phyloP scores from a whole-genome alignment of 2,888 invertebrate genomes.

The Elysia crispata region DNA sequence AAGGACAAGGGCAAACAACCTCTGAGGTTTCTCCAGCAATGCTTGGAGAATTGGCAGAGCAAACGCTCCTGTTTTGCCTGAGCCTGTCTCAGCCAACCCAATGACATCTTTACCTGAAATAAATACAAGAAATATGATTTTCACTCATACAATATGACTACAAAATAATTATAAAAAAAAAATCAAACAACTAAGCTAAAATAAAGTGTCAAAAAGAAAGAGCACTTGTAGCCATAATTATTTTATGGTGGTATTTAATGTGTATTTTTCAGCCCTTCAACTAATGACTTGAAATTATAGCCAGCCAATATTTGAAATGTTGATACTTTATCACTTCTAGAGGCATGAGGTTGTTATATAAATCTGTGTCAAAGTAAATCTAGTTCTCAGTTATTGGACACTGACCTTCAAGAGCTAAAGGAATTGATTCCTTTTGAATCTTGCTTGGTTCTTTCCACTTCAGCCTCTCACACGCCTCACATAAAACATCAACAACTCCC shows the following conservation, averaged over 20 bases:
- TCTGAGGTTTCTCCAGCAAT: constrained; percentile 92
- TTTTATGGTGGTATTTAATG: no score
- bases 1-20: constrained; percentile 88
- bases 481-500: constrained; percentile 94
- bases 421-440: constrained; percentile 96
- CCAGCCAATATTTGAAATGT: no score
- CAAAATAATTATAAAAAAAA: background rate
- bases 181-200: background rate
- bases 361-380: background rate
- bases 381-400: background rate
- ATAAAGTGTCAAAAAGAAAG: background rate
- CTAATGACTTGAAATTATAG: no score
- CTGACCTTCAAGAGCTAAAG: constrained; percentile 89
- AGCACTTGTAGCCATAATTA: background rate
- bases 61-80: constrained; percentile 98
- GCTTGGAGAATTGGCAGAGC: constrained; percentile 96
- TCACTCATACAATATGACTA: background rate
- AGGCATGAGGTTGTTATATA: no score
- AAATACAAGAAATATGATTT: background rate
- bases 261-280: no score
- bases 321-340: no score
- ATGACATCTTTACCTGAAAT: constrained; percentile 87
- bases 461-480: constrained; percentile 92
- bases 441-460: constrained; percentile 97
- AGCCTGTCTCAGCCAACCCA: constrained; percentile 90